These are phyloP conservation scores for Martes flavigula DNA, from an alignment of 2,797 vertebrate species.

Conservation along the genomic window DNA sequence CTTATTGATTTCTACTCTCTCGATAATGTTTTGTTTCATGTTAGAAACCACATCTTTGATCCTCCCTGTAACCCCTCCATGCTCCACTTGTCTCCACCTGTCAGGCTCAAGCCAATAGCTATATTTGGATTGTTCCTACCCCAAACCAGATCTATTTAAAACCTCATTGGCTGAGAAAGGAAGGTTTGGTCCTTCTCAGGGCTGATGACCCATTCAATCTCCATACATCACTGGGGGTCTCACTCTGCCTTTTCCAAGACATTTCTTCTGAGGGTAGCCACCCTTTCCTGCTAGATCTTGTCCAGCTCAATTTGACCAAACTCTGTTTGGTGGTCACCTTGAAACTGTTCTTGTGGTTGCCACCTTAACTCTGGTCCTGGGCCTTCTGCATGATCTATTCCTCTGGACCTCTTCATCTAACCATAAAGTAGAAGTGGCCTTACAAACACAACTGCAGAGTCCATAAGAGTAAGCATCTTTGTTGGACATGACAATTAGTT, in stretches of 20 bases:
- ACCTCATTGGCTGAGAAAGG: background rate
- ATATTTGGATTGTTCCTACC: background rate
- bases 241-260: background rate
- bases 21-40: background rate
- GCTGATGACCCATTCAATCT: background rate
- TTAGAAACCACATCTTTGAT: background rate
- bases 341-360: background rate
- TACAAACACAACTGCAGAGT: background rate
- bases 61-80: background rate
- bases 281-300: background rate
- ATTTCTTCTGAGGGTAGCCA: background rate
- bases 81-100: background rate
- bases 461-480: background rate
- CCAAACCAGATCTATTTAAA: background rate
- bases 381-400: rapidly evolving
- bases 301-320: background rate
- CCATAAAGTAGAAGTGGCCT: background rate
- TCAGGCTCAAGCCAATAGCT: background rate
- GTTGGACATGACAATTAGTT: background rate
- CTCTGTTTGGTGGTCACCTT: background rate
- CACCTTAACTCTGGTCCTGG: background rate
- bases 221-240: background rate
- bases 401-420: background rate
- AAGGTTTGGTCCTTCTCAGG: background rate
- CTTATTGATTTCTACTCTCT: background rate